Conservation (phyloP, 2,113 vertebrate genomes). For the Atlantisia rogersi region DNA sequence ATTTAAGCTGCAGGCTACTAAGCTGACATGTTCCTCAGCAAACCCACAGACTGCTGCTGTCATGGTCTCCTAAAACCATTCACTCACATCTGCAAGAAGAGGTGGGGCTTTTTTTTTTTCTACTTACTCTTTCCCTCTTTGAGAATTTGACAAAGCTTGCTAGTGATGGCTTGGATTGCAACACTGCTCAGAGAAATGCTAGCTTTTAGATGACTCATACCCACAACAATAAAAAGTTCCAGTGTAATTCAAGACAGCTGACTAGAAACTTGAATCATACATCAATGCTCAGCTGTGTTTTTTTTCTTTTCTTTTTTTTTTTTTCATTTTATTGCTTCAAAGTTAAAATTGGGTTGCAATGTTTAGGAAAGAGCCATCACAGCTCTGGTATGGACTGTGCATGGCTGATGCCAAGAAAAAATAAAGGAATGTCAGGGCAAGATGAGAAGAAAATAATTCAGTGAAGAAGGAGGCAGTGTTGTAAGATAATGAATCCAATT, state of each 20-base stretch:
- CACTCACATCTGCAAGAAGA: background rate
- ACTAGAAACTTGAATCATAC: conserved; percentile 1
- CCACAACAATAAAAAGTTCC: conserved; percentile 29
- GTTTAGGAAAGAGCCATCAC: background rate
- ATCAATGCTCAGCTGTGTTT: background rate
- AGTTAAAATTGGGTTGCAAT: background rate
- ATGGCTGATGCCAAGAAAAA: background rate
- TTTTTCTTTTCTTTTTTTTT: background rate
- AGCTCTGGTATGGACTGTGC: background rate
- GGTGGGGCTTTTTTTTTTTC: background rate
- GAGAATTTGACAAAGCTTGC: background rate
- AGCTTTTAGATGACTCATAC: conserved; percentile 21
- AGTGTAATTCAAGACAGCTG: conserved; percentile 51
- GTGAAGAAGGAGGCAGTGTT: background rate
- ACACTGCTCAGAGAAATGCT: background rate
- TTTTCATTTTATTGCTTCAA: conserved; percentile 4
- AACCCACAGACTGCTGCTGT: background rate
- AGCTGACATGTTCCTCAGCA: background rate
- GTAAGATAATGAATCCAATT: background rate
- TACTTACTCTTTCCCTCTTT: conserved; percentile 8
- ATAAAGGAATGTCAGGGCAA: background rate
- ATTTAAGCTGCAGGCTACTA: background rate
- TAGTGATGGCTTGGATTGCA: conserved; percentile 8
- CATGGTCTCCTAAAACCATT: background rate
- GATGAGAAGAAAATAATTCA: conserved; percentile 27